Evolutionary conservation across 1,140 invertebrate genomes (phyloP).

Genomic region (Neodiprion lecontei): DNA sequence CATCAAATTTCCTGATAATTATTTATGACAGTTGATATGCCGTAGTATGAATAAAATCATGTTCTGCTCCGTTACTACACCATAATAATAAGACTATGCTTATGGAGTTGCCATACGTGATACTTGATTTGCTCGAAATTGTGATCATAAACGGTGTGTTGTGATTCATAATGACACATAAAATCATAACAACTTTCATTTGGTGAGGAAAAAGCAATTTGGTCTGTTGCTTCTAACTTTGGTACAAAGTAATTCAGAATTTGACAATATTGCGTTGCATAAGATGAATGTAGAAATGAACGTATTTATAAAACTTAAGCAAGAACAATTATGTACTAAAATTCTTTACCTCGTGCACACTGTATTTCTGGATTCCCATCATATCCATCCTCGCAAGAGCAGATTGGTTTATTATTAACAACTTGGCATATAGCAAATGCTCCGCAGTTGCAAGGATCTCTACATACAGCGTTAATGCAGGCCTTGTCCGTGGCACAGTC

Average conservation of each 20-base stretch:
- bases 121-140: neutral
- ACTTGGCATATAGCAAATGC: slow-evolving; percentile 81
- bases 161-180: no score
- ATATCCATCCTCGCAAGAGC: slow-evolving; percentile 80
- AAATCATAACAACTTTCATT: no score
- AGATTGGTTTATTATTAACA: slow-evolving; percentile 83
- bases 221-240: no score
- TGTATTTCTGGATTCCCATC: slow-evolving; percentile 81
- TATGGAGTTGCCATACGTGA: neutral
- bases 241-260: no score
- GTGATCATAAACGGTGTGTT: neutral
- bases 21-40: no score
- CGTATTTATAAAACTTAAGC: slow-evolving; percentile 8
- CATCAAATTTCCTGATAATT: neutral
- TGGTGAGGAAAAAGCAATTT: no score
- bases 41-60: no score
- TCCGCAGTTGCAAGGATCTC: slow-evolving; percentile 82
- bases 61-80: no score
- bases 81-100: neutral
- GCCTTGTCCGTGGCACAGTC: slow-evolving; percentile 79
- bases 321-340: neutral
- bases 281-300: slow-evolving; percentile 9
- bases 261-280: no score
- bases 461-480: slow-evolving; percentile 81
- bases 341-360: slow-evolving; percentile 67